Evolutionary conservation across 1,140 invertebrate species (phyloP), one percentile per base, ranked within the genome.

Genomic region (Kradibia gibbosae): DNA sequence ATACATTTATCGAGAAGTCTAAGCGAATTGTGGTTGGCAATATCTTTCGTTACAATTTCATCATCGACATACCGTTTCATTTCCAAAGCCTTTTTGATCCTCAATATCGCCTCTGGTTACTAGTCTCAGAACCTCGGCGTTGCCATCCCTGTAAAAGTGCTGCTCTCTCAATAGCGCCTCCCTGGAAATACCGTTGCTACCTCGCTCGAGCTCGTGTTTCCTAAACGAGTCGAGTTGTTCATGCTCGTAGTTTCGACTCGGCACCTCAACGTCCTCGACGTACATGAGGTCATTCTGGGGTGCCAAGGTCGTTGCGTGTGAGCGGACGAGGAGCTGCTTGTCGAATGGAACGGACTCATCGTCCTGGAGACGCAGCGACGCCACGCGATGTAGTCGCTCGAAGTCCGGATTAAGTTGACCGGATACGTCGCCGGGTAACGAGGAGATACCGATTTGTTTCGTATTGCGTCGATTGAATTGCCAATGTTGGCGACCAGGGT

Each of bases 101-200:
- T 93, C 92, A 42, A 89, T 88, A 81, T 93, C 92, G 17, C 94
- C 95, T 86, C 95, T 92, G 0, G 95, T 96, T 39, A 96, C 94
- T n/a, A 97, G 89, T 82, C 95, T 91, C 62, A 97, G 89, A 72
- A 97, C 95, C 91, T 96, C 96, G 1, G 95, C 94, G 85, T 96
- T 96, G 0, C 96, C 96, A 86, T 96, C 95, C 85, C 95, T 93
- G 34, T 95, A 95, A 86, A 95, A 96, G 84, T 94, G 93, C 84
- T 95, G 94, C 84, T 96, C 95, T 53, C 95, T 82, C 36, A 92
- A 83, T 17, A 89, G 87, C 45, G 84, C 88, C 75, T 86, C 86
- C 60, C 83, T 85, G 87, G 78, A 84, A 86, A 85, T 71, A 83
- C 84, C 84, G 78, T 96, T 95, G 17, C 95, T 96, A n/a, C 94